Evolutionary conservation across 2,888 invertebrate species (phyloP).

Genomic region (Zelleria hepariella): DNA sequence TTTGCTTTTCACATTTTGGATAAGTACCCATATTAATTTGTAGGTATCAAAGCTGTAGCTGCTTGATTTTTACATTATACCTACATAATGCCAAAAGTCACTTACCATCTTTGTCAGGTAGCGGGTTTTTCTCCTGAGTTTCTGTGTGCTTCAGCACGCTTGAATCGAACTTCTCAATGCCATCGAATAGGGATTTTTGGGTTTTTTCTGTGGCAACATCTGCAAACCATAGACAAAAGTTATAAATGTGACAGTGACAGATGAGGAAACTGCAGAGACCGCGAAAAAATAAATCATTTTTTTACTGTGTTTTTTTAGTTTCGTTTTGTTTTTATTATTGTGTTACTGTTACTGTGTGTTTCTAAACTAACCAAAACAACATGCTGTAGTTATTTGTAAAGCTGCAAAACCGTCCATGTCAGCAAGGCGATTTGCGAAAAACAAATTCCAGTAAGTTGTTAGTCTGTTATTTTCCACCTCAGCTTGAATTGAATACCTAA

Average conservation of each 20-base stretch:
- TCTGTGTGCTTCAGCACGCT: slow-evolving; percentile 90
- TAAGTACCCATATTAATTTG: too few relatives aligned
- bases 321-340: not conserved
- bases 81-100: not conserved
- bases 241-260: not conserved
- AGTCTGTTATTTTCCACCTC: not conserved
- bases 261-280: not conserved
- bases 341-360: not conserved
- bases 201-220: slow-evolving; percentile 91
- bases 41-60: too few relatives aligned
- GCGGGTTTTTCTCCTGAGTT: slow-evolving; percentile 92
- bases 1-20: too few relatives aligned
- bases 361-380: not conserved
- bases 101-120: slow-evolving; percentile 94
- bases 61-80: too few relatives aligned
- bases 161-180: slow-evolving; percentile 89
- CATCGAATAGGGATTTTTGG: slow-evolving; percentile 86
- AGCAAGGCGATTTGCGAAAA: not conserved
- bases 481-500: slow-evolving; percentile 74
- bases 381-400: not conserved
- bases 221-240: slow-evolving; percentile 51
- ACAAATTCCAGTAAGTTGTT: not conserved
- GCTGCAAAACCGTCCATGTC: not conserved
- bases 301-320: not conserved
- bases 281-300: not conserved